Evolutionary conservation across 2,113 vertebrate species (phyloP).

Genomic region (Cariama cristata): DNA sequence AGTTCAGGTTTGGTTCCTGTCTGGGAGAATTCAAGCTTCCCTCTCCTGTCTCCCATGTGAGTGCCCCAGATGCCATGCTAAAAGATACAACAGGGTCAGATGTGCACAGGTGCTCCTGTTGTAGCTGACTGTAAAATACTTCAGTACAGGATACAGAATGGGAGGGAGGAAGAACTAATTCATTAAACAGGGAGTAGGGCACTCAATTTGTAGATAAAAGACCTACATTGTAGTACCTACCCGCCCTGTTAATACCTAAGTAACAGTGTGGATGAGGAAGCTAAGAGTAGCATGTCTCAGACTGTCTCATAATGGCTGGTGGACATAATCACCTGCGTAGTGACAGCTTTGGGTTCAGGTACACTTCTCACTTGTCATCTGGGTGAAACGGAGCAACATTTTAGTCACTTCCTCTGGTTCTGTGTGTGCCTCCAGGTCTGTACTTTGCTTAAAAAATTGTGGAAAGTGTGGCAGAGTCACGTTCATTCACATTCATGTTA

Average conservation of each 20-base stretch:
- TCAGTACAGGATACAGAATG: not conserved
- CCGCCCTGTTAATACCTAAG: not conserved
- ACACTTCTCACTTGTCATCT: not conserved
- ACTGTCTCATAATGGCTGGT: not conserved
- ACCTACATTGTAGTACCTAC: not conserved
- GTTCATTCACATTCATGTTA: not conserved
- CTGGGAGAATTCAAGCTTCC: not conserved
- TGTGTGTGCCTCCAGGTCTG: not conserved
- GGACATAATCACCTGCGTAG: not conserved
- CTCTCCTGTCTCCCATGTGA: not conserved
- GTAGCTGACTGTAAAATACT: not conserved
- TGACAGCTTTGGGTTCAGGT: not conserved
- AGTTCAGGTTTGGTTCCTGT: not conserved
- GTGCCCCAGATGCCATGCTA: not conserved
- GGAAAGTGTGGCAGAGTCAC: not conserved
- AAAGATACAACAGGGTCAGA: not conserved
- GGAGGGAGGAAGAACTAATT: not conserved
- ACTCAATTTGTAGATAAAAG: not conserved
- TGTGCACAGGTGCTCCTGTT: not conserved
- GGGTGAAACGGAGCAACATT: not conserved
- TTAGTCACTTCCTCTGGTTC: not conserved
- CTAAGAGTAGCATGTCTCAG: not conserved
- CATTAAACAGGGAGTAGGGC: not conserved
- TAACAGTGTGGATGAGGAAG: not conserved
- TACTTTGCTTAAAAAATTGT: not conserved